Conservation (phyloP, 2,113 vertebrate genomes). For the Myrmecophaga tridactyla region DNA sequence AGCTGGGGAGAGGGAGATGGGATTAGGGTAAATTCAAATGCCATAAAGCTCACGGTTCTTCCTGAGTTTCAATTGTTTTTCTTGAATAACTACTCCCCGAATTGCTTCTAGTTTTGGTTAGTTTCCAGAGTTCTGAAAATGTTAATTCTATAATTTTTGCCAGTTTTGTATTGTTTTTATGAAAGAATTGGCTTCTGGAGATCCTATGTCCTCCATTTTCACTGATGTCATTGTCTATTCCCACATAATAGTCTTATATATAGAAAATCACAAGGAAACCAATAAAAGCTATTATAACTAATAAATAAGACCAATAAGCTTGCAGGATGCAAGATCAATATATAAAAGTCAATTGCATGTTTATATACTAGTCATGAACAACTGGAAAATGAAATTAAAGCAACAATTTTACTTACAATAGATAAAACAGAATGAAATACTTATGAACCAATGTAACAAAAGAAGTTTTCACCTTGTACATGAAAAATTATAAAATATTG, state of each 20-base stretch:
- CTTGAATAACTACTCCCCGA: neutral
- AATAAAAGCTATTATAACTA: neutral
- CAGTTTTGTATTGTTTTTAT: neutral
- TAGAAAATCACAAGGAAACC: neutral
- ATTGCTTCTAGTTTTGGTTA: neutral
- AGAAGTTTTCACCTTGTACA: neutral
- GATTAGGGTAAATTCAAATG: neutral
- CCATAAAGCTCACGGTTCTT: neutral
- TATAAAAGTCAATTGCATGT: neutral
- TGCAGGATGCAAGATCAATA: neutral
- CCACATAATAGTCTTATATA: neutral
- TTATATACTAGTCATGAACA: neutral
- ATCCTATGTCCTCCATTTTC: neutral
- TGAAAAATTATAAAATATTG: neutral
- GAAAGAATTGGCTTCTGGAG: neutral
- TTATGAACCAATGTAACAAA: neutral
- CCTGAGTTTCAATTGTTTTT: neutral
- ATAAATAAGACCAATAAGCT: neutral
- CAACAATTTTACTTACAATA: too few relatives aligned
- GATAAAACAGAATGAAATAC: neutral
- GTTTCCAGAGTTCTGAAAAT: constrained; percentile 5
- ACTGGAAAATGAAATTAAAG: neutral
- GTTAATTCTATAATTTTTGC: neutral
- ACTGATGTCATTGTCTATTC: neutral
- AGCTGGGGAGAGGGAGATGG: neutral